Evolutionary conservation across 2,888 invertebrate species (phyloP).

Genomic region (Steinernema scapterisci): DNA sequence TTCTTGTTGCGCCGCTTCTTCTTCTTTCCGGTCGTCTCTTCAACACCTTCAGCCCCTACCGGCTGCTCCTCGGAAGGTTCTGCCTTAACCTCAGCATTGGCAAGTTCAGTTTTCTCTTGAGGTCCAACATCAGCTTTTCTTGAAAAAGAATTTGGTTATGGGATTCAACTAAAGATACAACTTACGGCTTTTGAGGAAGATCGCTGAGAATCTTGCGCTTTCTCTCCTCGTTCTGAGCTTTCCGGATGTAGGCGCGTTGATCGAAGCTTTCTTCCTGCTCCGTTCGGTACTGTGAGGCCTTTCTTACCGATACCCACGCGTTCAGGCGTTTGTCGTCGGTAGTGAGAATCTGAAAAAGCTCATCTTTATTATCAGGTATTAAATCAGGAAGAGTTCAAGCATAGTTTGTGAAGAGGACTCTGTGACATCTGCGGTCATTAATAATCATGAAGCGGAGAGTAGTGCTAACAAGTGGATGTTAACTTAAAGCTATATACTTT

Average conservation of each 20-base stretch:
- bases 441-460: too few species aligned
- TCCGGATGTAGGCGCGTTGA: slow-evolving; percentile 77
- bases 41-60: neutral
- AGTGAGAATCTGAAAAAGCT: slow-evolving; percentile 78
- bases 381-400: too few species aligned
- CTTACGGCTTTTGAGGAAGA: slow-evolving; percentile 19
- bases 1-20: slow-evolving; percentile 26
- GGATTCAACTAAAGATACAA: neutral
- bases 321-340: slow-evolving; percentile 92
- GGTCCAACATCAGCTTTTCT: neutral
- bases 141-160: neutral
- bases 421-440: too few species aligned
- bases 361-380: neutral
- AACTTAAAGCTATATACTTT: too few species aligned
- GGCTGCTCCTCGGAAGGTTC: slow-evolving; percentile 8
- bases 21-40: slow-evolving; percentile 32
- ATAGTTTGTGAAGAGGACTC: too few species aligned
- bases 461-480: too few species aligned
- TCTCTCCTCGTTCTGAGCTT: slow-evolving; percentile 77
- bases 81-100: slow-evolving; percentile 29
- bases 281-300: slow-evolving; percentile 71
- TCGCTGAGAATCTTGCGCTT: slow-evolving; percentile 77
- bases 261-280: slow-evolving; percentile 82
- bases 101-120: neutral
- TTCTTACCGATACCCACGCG: slow-evolving; percentile 90